Conservation (phyloP, 2,113 vertebrate species). For the Morone chrysops region DNA sequence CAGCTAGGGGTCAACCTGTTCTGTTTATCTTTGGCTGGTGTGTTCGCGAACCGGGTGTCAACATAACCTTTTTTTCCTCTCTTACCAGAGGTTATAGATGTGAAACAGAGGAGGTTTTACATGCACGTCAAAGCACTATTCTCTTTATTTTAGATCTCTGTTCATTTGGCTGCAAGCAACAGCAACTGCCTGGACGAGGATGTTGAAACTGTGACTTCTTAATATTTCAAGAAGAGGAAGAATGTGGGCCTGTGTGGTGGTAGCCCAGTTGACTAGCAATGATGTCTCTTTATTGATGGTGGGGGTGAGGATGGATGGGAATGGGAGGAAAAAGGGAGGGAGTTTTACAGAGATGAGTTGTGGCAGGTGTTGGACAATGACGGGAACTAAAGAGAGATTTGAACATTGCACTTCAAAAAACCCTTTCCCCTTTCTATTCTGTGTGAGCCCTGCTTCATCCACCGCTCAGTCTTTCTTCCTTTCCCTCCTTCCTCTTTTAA, state of each 20-base stretch:
- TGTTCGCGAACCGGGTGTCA: slow-evolving; percentile 25
- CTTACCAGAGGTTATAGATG: slow-evolving; percentile 49
- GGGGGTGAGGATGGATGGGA: slow-evolving; percentile 47
- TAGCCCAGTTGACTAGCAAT: slow-evolving; percentile 51
- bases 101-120: slow-evolving; percentile 8
- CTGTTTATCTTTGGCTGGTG: slow-evolving; percentile 49
- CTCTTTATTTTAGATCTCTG: slow-evolving; percentile 30
- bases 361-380: slow-evolving; percentile 76
- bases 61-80: slow-evolving; percentile 10
- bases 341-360: slow-evolving; percentile 68
- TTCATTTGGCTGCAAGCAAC: slow-evolving; percentile 31
- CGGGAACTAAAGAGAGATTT: slow-evolving; percentile 72
- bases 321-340: slow-evolving; percentile 23
- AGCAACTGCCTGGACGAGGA: slow-evolving; percentile 5
- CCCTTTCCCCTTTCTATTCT: slow-evolving; percentile 68
- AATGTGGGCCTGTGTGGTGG: slow-evolving; percentile 24
- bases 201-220: slow-evolving; percentile 31
- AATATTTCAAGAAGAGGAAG: slow-evolving; percentile 47
- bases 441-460: slow-evolving; percentile 67
- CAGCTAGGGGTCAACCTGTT: slow-evolving; percentile 54
- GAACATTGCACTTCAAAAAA: slow-evolving; percentile 74
- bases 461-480: slow-evolving; percentile 69
- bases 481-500: slow-evolving; percentile 75
- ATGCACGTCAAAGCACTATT: slow-evolving; percentile 26
- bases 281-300: slow-evolving; percentile 57